Base-by-base conservation (phyloP, 2,797 vertebrate species). In the Myiothlypis chrysogaster region DNA sequence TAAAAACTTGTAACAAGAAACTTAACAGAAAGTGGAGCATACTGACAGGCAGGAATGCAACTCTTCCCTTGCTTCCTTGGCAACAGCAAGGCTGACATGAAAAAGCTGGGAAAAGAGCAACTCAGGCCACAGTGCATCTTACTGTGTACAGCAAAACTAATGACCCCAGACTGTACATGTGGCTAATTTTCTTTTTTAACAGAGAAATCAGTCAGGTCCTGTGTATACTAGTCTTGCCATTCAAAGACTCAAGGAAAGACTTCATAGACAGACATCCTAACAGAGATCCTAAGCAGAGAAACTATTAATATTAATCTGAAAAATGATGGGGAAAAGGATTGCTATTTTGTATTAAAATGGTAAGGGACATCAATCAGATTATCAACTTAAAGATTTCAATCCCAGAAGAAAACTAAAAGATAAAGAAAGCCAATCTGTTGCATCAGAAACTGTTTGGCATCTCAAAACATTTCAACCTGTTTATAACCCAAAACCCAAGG, bases 51-150 rank as follows among this genome's bases (percentile, higher is more conserved):
- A 84, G 56, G 68, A 92, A 81, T 50, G 47, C 32, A 87, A 65
- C 55, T 47, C 70, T 89, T 75, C 39, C 47, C 73, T 63, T 61
- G 78, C 87, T 83, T 41, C 71, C 87, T 59, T 73, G 71, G 87
- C 75, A 94, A 95, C 63, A 56, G 64, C 0, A 0, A 89, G 59
- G 73, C 70, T 79, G 52, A 90, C 28, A 32, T 9, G 60, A 87
- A 92, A 90, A 90, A 47, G 52, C 77, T 66, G 72, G 84, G 56
- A 77, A 93, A 94, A 79, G 52, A 87, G 89, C 75, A 93, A 70
- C 55, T 63, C 17, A 7, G 78, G 56, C 59, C 39, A 75, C 8
- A 1, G 61, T 3, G 19, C 50, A 71, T 83, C 69, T 61, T 71
- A 37, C n/a, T 39, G 21, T 0, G 1, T 32, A n/a, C 25, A 63